These are phyloP conservation scores for Electrophaes corylata DNA, from an alignment of 2,888 invertebrate genomes.

Conservation along the genomic window DNA sequence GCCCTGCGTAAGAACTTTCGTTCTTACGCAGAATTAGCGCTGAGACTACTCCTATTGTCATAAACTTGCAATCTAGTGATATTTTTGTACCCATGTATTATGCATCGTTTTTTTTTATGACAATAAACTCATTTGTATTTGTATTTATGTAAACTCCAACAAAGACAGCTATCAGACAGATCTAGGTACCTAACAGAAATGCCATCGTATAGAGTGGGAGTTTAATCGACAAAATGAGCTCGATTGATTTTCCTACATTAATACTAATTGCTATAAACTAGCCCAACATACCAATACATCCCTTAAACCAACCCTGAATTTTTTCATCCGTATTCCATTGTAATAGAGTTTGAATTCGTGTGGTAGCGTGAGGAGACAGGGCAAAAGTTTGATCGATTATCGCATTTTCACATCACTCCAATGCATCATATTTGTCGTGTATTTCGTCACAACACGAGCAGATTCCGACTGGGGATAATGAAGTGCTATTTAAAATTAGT, in stretches of 20 bases:
- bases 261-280: constrained; percentile 69
- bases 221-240: constrained; percentile 74
- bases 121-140: no score
- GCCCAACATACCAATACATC: constrained; percentile 25
- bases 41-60: no score
- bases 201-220: constrained; percentile 61
- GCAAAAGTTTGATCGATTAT: constrained; percentile 52
- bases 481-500: constrained; percentile 56
- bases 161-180: constrained; percentile 51
- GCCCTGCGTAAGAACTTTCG: no score
- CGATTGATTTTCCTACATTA: constrained; percentile 76
- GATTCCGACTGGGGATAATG: constrained; percentile 71
- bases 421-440: constrained; percentile 80
- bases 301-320: constrained; percentile 4
- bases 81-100: no score
- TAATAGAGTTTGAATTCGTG: constrained; percentile 42
- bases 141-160: constrained; percentile 5
- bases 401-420: constrained; percentile 69
- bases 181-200: constrained; percentile 46
- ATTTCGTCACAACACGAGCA: constrained; percentile 63
- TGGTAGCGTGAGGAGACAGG: constrained; percentile 15
- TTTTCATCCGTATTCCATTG: constrained; percentile 23
- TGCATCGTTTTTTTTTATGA: no score
- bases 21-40: no score
- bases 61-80: no score